Base-by-base conservation (phyloP, 2,797 vertebrate species). In the Tenualosa ilisha region DNA sequence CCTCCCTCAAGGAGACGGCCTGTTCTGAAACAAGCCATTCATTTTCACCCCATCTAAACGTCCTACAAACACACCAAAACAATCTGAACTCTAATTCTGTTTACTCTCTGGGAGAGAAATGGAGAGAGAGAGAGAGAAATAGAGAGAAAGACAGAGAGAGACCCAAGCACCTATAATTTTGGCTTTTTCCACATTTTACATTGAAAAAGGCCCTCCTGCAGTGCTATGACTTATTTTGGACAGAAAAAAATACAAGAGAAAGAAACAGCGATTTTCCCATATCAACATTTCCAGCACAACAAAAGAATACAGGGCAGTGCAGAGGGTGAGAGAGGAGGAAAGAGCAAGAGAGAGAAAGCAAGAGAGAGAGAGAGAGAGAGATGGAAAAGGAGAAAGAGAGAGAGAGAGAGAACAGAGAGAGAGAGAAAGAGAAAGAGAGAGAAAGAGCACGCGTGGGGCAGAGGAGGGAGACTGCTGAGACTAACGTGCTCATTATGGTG, bases 401-500 rank as follows among this genome's bases (percentile, higher is more conserved):
- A 43, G 12, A 37, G 26, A 49, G 8, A 40, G 31, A 72, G n/a
- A n/a, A n/a, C n/a, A n/a, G 63, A 68, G 65, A 26, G 26, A 68
- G 31, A 72, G 65, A 72, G 65, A 72, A 13, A 40, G 31, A 72
- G 9, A 40, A 31, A 72, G 65, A 40, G 68, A 79, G 37, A 79
- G 37, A 79, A 40, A 13, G 22, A 26, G 43, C 17, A 24, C 1
- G 15, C 8, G 87, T 46, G 49, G 61, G 79, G 49, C 49, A 4
- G 9, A 12, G 11, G n/a, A 26, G 50, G 43, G 54, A 84, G 84
- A 81, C 79, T 63, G 56, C 24, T 13, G 84, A 85, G 81, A 85
- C 81, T 85, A 85, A 85, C 86, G 50, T 84, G 84, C 63, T 84
- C 83, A 85, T 72, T 82, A 51, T 63, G 31, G 84, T 79, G 53